Evolutionary conservation across 1,140 invertebrate species (phyloP).

Genomic region (Latrodectus geometricus): DNA sequence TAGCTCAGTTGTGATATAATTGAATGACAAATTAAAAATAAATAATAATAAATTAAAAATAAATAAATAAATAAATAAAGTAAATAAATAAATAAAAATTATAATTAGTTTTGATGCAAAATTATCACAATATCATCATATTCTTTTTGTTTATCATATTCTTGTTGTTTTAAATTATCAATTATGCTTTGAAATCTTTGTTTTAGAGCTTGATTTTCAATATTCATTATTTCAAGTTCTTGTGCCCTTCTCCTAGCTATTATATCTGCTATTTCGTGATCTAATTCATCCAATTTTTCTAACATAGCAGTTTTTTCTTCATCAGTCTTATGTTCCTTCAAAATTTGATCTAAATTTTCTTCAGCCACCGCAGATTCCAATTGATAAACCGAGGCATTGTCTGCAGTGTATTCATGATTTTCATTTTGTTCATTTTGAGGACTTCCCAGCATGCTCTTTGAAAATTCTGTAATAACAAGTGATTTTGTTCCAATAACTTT

Average conservation of each 20-base stretch:
- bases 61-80: too few species aligned
- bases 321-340: slow-evolving; percentile 62
- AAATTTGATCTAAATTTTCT: slow-evolving; percentile 42
- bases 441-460: slow-evolving; percentile 58
- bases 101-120: slow-evolving; percentile 26
- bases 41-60: too few species aligned
- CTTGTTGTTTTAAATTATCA: slow-evolving; percentile 81
- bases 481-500: background rate
- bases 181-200: slow-evolving; percentile 85
- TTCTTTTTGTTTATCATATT: slow-evolving; percentile 84
- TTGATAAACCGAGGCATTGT: slow-evolving; percentile 44
- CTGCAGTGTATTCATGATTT: slow-evolving; percentile 1
- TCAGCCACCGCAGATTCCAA: slow-evolving; percentile 55
- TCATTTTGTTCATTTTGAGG: slow-evolving; percentile 38
- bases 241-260: slow-evolving; percentile 80
- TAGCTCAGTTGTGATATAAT: too few species aligned
- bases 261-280: slow-evolving; percentile 76
- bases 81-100: too few species aligned
- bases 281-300: slow-evolving; percentile 64
- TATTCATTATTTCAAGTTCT: slow-evolving; percentile 84
- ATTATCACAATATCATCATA: slow-evolving; percentile 60
- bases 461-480: slow-evolving; percentile 55
- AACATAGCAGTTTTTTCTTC: slow-evolving; percentile 55
- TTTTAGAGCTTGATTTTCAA: slow-evolving; percentile 85
- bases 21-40: too few species aligned